Evolutionary conservation across 2,888 invertebrate genomes (phyloP).

Genomic region (Amphipoea oculea): DNA sequence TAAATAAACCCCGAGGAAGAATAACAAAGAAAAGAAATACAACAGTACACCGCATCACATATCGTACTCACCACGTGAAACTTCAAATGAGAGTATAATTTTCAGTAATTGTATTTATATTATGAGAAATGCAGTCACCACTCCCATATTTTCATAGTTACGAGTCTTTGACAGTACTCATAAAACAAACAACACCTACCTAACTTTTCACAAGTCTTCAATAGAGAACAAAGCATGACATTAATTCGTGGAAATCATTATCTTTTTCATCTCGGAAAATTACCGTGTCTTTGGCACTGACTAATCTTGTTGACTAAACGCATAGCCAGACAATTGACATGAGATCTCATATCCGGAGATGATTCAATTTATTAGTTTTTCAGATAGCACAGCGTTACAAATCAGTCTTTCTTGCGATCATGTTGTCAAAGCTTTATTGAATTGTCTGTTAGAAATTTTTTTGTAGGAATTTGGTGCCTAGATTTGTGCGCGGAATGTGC

Average conservation of each 20-base stretch:
- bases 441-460: neutral
- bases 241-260: slow-evolving; percentile 32
- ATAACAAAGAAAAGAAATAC: neutral
- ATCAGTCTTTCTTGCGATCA: neutral
- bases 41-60: neutral
- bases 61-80: neutral
- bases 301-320: slow-evolving; percentile 31
- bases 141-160: slow-evolving; percentile 8
- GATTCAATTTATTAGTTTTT: slow-evolving; percentile 3
- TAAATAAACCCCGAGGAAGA: neutral
- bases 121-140: neutral
- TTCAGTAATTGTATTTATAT: slow-evolving; percentile 26
- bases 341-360: slow-evolving; percentile 3
- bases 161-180: neutral
- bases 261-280: slow-evolving; percentile 26
- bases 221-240: neutral
- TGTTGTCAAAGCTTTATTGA: neutral
- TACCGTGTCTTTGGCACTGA: slow-evolving; percentile 1
- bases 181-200: neutral
- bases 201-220: slow-evolving; percentile 11
- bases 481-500: neutral
- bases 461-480: neutral
- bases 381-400: too few relatives aligned
- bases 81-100: neutral
- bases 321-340: slow-evolving; percentile 7